Percentiles rank a stretch among this genome's conserved stretches.
Conservation (phyloP, 2,797 vertebrate species). For the Enteromius trimaculatus region DNA sequence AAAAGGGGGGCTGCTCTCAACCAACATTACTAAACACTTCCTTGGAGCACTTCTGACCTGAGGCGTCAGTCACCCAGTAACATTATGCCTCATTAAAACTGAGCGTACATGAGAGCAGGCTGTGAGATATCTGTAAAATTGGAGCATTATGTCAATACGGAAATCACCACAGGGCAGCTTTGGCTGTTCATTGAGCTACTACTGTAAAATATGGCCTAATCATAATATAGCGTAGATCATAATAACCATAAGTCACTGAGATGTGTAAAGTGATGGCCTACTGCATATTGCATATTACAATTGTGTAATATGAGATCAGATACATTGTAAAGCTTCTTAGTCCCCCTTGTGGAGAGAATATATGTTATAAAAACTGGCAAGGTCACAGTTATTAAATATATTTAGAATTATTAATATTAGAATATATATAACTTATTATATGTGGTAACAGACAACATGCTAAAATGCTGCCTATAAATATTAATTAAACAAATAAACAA, state of each 20-base stretch:
- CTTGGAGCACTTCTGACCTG: slow-evolving; percentile 40
- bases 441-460: background rate
- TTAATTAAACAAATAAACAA: background rate
- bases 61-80: slow-evolving; percentile 35
- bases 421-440: background rate
- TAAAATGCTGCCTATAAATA: background rate
- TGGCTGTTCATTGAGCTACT: slow-evolving; percentile 5
- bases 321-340: background rate
- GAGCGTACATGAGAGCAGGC: slow-evolving; percentile 15
- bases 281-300: slow-evolving; percentile 37
- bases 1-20: slow-evolving; percentile 44
- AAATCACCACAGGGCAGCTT: slow-evolving; percentile 21
- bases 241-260: slow-evolving; percentile 27
- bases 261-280: background rate
- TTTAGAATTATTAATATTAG: background rate
- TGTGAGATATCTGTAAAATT: slow-evolving; percentile 33
- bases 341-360: slow-evolving; percentile 34
- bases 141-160: slow-evolving; percentile 34
- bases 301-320: slow-evolving; percentile 34
- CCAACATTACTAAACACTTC: slow-evolving; percentile 37
- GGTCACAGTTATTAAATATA: slow-evolving; percentile 21
- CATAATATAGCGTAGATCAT: slow-evolving; percentile 21
- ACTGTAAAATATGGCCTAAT: slow-evolving; percentile 34
- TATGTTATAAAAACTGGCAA: background rate
- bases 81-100: slow-evolving; percentile 46